Evolutionary conservation across 92 coral and sea anemone genomes (phyloP).

Genomic region (Desmophyllum pertusum): DNA sequence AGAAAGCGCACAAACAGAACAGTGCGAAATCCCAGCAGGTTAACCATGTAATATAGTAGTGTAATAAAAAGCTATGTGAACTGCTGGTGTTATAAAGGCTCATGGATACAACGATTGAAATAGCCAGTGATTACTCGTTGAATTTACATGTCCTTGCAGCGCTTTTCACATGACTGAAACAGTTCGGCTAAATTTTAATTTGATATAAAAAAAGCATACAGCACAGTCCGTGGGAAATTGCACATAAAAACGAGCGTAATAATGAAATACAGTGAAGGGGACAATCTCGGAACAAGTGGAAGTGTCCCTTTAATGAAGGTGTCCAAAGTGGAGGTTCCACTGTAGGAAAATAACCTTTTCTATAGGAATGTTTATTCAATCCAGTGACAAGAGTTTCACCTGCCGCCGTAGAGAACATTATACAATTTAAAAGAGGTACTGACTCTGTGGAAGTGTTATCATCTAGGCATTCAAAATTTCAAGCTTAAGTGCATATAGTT

Average conservation of each 20-base stretch:
- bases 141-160: background rate
- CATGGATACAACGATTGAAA: background rate
- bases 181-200: background rate
- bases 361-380: background rate
- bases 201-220: background rate
- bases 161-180: background rate
- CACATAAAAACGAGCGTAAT: background rate
- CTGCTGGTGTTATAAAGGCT: background rate
- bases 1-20: no score
- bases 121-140: background rate
- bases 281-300: no score
- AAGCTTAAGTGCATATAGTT: no score
- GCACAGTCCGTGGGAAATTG: background rate
- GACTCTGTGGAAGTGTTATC: background rate
- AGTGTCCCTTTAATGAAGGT: no score
- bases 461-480: background rate
- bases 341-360: background rate
- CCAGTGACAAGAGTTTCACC: background rate
- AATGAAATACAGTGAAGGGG: no score
- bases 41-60: no score
- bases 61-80: background rate
- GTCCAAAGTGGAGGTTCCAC: no score
- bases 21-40: background rate
- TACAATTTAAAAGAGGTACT: background rate
- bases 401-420: background rate